A percentile compares a stretch with the other conserved stretches of the same genome.
phyloP scores from a whole-genome alignment of 2,888 invertebrate genomes.

The Drosophila basisetae region DNA sequence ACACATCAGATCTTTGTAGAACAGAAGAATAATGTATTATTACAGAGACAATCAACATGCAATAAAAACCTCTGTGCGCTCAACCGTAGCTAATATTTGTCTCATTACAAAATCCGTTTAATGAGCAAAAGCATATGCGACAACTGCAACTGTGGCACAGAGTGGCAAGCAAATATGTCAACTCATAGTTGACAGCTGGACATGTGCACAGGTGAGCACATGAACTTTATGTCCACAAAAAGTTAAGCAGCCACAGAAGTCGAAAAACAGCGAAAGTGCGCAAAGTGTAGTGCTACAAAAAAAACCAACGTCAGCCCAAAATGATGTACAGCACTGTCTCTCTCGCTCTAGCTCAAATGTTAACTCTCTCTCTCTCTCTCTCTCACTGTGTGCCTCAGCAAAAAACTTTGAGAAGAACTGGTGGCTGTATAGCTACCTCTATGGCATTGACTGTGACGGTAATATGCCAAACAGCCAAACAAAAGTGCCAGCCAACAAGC shows the following conservation, averaged over 20 bases:
- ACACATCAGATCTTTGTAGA: too few species aligned
- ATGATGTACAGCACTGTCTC: slow-evolving; percentile 20
- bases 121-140: slow-evolving; percentile 25
- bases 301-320: slow-evolving; percentile 33
- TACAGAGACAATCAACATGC: neutral
- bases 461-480: slow-evolving; percentile 69
- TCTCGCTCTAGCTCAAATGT: neutral
- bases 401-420: neutral
- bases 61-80: neutral
- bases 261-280: slow-evolving; percentile 57
- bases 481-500: slow-evolving; percentile 49
- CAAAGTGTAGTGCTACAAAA: slow-evolving; percentile 52
- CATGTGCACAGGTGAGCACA: slow-evolving; percentile 41
- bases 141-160: slow-evolving; percentile 34
- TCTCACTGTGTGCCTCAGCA: neutral
- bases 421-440: neutral
- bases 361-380: neutral
- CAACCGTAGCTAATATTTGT: slow-evolving; percentile 28
- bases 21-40: neutral
- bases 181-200: slow-evolving; percentile 44
- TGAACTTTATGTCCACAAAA: slow-evolving; percentile 32
- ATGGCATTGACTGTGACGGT: slow-evolving; percentile 46
- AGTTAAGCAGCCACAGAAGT: slow-evolving; percentile 45
- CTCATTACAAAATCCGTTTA: slow-evolving; percentile 53
- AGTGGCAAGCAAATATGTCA: slow-evolving; percentile 53